Percentiles rank a stretch among this genome's conserved stretches.
phyloP scores from a whole-genome alignment of 2,888 invertebrate species.

The Mimas tiliae region DNA sequence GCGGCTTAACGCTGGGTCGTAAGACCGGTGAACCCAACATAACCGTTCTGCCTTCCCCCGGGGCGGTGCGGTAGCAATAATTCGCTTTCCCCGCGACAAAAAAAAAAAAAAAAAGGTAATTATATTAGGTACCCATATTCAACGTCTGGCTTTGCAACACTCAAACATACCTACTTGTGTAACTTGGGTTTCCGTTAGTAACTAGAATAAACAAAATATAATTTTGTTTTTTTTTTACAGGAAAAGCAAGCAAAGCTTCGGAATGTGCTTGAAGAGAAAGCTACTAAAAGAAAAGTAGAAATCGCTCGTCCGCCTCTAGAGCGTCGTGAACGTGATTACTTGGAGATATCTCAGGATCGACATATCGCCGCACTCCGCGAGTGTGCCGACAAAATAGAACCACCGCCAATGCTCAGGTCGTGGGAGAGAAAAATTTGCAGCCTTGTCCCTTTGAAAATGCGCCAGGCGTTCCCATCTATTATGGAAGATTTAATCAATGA shows the following conservation, averaged over 20 bases:
- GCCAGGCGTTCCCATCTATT: constrained; percentile 81
- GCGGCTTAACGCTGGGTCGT: no score
- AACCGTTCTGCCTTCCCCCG: no score
- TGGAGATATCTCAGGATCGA: constrained; percentile 77
- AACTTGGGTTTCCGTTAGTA: not conserved
- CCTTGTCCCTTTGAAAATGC: constrained; percentile 83
- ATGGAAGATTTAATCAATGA: constrained; percentile 83
- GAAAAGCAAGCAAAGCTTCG: constrained; percentile 74
- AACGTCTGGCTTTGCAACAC: not conserved
- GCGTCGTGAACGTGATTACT: constrained; percentile 70
- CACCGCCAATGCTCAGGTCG: constrained; percentile 85
- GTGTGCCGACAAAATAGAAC: constrained; percentile 84
- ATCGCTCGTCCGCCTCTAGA: constrained; percentile 60
- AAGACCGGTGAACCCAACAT: no score
- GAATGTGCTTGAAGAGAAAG: constrained; percentile 70
- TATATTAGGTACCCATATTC: no score
- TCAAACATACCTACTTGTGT: not conserved
- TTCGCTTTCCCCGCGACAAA: no score
- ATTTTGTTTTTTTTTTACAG: constrained; percentile 46
- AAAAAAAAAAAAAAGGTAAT: no score
- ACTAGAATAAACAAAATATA: not conserved
- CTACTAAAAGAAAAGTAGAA: constrained; percentile 65
- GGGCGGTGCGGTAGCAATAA: no score
- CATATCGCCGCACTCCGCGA: constrained; percentile 83
- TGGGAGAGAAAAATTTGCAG: constrained; percentile 86